Evolutionary conservation across 2,888 invertebrate genomes (phyloP), one percentile per base, ranked within the genome.

Genomic region (Myathropa florea): DNA sequence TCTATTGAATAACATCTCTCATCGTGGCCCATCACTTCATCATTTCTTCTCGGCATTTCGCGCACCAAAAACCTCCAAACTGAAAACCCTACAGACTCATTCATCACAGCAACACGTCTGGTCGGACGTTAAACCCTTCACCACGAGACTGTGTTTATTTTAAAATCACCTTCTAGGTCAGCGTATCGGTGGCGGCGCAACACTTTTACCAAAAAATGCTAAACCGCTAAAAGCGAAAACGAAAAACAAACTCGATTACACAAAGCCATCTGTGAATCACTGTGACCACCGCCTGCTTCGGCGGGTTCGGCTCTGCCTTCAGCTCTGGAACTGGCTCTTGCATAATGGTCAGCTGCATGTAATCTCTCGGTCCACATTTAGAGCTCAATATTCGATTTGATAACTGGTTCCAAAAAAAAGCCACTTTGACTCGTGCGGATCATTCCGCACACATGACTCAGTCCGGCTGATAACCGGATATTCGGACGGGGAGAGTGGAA

Each of bases 91-190:
- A n/a, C 18, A 18, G 4, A 46, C 46, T 18, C 18, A 46, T 46
- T 18, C 18, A 18, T 46, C 46, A 61, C 14, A 18, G 36, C 23
- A 53, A 83, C 57, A 73, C 2, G 55, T 46, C 59, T 70, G 64
- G 9, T 75, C 80, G 83, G 75, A 9, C 79, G 36, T 84, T 71
- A 84, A 80, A 80, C 80, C 73, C 68, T 80, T 84, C 65, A 70
- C 70, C 61, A 55, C 14, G 30, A 60, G 57, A 64, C 59, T 26
- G 46, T 46, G 33, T 33, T 7, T 33, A 18, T 18, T 60, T 79
- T 73, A 79, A 79, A 75, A 84, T 75, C 80, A 61, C 64, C 82
- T 81, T 85, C 73, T 82, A 82, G 85, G 82, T 85, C 77, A 85
- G 18, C 64, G n/a, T n/a, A 57, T 10, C 21, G 21, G 23, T 14